These are phyloP conservation scores for Cordilura impudica DNA, from an alignment of 2,888 invertebrate species.

Conservation along the genomic window DNA sequence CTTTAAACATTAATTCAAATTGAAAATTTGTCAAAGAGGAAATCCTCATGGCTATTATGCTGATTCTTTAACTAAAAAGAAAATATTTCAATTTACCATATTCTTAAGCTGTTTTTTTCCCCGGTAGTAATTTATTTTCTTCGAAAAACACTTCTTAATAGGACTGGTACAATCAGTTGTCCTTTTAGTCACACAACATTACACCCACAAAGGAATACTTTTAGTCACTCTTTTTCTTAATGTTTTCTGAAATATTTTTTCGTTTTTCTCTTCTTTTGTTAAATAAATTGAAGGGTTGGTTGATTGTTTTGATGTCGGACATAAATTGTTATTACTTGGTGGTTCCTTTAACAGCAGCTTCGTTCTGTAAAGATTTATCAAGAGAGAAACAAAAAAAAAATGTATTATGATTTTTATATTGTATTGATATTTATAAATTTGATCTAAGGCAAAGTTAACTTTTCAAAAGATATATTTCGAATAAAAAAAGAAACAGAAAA, in stretches of 20 bases:
- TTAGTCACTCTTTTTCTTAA: background rate
- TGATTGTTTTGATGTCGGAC: background rate
- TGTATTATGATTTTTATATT: background rate
- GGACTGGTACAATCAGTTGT: background rate
- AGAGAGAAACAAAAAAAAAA: background rate
- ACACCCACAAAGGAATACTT: constrained; percentile 8
- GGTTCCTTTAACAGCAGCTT: background rate
- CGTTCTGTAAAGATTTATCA: background rate
- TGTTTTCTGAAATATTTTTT: no score
- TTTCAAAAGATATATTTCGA: background rate
- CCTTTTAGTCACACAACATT: constrained; percentile 19
- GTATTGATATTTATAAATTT: background rate
- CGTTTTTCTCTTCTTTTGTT: background rate
- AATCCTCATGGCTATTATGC: background rate
- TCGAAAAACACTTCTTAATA: background rate
- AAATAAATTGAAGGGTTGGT: background rate
- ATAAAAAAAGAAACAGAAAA: background rate
- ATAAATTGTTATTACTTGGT: background rate
- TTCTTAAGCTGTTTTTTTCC: background rate
- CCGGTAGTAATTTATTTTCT: background rate
- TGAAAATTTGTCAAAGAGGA: background rate
- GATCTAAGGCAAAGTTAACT: background rate
- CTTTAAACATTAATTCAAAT: background rate
- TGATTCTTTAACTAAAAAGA: background rate
- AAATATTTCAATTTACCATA: background rate